These are phyloP conservation scores for Paraescarpia echinospica DNA, from an alignment of 1,140 invertebrate species.

Conservation along the genomic window DNA sequence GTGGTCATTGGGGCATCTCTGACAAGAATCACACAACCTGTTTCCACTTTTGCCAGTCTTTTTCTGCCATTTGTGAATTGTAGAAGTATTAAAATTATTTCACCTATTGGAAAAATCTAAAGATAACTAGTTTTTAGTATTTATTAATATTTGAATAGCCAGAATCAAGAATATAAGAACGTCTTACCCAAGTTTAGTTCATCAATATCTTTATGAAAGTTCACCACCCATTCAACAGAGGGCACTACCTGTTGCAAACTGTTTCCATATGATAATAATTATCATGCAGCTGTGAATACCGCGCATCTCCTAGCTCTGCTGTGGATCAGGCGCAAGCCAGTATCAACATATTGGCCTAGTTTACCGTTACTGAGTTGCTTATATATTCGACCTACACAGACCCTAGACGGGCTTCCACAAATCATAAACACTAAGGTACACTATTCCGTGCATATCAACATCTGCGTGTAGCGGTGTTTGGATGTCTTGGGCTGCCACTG, in stretches of 20 bases:
- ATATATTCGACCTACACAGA: background rate
- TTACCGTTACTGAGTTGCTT: background rate
- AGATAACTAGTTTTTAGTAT: too few species aligned
- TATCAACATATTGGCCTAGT: background rate
- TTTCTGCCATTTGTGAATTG: too few species aligned
- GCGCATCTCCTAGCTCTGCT: background rate
- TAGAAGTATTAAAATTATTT: too few species aligned
- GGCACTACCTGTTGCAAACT: background rate
- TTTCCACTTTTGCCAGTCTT: too few species aligned
- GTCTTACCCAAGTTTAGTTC: too few species aligned
- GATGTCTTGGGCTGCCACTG: background rate
- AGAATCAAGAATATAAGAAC: too few species aligned
- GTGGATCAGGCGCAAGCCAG: background rate
- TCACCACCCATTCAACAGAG: background rate
- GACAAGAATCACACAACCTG: too few species aligned
- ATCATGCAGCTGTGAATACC: background rate
- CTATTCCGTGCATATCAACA: background rate
- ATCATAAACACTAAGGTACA: slow-evolving; percentile 1
- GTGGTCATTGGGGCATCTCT: too few species aligned
- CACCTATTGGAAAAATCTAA: too few species aligned
- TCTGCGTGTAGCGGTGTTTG: background rate
- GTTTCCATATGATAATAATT: background rate
- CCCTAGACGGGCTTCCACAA: background rate
- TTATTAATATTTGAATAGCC: too few species aligned
- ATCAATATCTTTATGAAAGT: background rate